A percentile compares a stretch with the other conserved stretches of the same genome.
phyloP scores from a whole-genome alignment of 2,113 vertebrate genomes.

The Mugil cephalus region DNA sequence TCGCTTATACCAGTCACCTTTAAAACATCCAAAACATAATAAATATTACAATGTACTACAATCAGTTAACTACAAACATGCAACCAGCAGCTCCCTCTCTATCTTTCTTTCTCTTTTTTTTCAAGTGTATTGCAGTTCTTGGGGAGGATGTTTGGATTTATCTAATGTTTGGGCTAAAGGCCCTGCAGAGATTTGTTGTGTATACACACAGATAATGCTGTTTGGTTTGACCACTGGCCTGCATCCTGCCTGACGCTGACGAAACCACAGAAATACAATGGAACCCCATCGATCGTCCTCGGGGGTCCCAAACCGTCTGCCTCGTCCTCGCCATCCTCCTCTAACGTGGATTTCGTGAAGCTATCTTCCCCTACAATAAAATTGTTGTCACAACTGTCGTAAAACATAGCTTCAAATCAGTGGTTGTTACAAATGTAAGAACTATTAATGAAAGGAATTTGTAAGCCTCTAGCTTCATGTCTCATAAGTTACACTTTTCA shows the following conservation, averaged over 20 bases:
- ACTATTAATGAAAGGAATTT: too few relatives aligned
- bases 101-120: background rate
- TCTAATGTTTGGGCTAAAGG: conserved; percentile 71
- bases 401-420: background rate
- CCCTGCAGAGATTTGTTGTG: conserved; percentile 67
- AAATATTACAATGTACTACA: background rate
- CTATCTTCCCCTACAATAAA: background rate
- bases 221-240: conserved; percentile 74
- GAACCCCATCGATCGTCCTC: conserved; percentile 44
- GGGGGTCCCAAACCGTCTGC: conserved; percentile 22
- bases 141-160: conserved; percentile 73
- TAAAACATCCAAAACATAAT: background rate
- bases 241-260: conserved; percentile 74
- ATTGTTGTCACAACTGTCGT: background rate
- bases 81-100: background rate
- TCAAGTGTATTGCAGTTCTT: conserved; percentile 26
- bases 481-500: too few relatives aligned
- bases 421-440: background rate
- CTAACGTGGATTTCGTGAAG: background rate
- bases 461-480: too few relatives aligned
- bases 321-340: conserved; percentile 3
- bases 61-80: conserved; percentile 16
- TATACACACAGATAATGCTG: conserved; percentile 78
- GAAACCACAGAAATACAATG: conserved; percentile 64
- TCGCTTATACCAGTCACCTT: background rate